phyloP scores from a whole-genome alignment of 2,113 vertebrate genomes.

The Phyllostomus hastatus region DNA sequence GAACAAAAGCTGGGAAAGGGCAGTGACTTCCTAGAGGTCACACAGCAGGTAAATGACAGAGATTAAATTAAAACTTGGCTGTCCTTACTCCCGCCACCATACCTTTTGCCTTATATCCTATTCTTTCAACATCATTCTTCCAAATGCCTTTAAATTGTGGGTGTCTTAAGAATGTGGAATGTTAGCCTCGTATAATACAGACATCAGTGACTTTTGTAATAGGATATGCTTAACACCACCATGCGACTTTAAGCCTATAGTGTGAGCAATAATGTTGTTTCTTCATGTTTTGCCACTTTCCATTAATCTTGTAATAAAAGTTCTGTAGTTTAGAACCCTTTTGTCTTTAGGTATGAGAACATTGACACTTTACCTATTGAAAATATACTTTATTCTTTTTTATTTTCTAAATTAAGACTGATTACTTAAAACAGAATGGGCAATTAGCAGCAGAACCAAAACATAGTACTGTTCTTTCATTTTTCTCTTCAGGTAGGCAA shows the following conservation, averaged over 20 bases:
- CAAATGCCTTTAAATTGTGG: background rate
- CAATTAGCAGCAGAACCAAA: background rate
- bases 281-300: background rate
- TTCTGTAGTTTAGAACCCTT: background rate
- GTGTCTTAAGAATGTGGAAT: background rate
- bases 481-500: background rate
- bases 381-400: background rate
- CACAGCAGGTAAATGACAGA: background rate
- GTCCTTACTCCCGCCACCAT: background rate
- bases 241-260: background rate
- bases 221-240: background rate
- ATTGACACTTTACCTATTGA: background rate
- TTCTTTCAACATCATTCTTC: background rate
- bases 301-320: background rate
- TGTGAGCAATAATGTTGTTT: background rate
- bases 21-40: background rate
- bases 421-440: background rate
- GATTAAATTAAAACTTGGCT: background rate
- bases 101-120: background rate
- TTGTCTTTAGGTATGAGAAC: background rate
- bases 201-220: background rate
- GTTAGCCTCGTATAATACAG: background rate
- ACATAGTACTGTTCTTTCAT: background rate
- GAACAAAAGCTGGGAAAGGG: background rate
- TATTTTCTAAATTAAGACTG: background rate